phyloP scores from a whole-genome alignment of 2,113 vertebrate genomes.

The Callipepla californica region DNA sequence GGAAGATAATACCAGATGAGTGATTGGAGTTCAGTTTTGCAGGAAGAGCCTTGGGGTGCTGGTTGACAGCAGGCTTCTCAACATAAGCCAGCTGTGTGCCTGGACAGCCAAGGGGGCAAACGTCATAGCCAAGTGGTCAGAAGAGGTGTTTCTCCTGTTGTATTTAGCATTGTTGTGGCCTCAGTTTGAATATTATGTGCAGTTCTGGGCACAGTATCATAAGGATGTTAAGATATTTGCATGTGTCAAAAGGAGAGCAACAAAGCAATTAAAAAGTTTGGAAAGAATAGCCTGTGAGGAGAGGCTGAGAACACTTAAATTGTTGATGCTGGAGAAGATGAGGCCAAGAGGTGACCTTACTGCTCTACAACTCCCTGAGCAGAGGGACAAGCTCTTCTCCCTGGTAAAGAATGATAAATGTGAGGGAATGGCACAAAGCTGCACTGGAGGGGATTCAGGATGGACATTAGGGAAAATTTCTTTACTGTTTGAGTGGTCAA shows the following conservation, averaged over 20 bases:
- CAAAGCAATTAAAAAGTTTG: neutral
- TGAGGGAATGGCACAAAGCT: neutral
- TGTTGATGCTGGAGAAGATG: neutral
- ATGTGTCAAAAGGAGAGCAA: neutral
- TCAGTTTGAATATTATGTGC: neutral
- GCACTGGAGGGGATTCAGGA: neutral
- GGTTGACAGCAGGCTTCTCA: neutral
- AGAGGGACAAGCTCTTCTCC: neutral
- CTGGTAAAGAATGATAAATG: neutral
- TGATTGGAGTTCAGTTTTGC: neutral
- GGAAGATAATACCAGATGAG: neutral
- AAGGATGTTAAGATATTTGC: neutral
- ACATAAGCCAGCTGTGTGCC: neutral
- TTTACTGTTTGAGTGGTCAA: neutral
- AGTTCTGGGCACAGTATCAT: neutral
- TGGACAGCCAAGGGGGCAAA: neutral
- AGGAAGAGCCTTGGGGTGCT: neutral
- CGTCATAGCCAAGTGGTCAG: neutral
- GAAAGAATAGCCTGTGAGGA: neutral
- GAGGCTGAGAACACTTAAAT: neutral
- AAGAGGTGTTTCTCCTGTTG: neutral
- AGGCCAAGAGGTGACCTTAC: neutral
- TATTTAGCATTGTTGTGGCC: neutral
- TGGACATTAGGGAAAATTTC: neutral
- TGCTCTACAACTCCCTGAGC: neutral